A percentile compares a stretch with the other conserved stretches of the same genome.
phyloP scores from a whole-genome alignment of 2,888 invertebrate genomes.

The Campoplex capitator region DNA sequence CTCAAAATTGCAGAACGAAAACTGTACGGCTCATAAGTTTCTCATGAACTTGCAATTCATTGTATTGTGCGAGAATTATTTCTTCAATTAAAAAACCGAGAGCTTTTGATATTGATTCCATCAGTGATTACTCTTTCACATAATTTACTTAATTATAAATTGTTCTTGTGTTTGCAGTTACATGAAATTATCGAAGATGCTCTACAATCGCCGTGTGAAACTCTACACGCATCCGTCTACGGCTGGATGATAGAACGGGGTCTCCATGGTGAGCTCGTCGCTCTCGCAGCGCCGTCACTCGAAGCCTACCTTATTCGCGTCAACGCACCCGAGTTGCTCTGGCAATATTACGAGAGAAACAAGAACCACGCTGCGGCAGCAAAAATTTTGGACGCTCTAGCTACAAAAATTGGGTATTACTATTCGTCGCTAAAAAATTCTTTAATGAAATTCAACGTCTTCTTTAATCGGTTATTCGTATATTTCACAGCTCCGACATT shows the following conservation, averaged over 20 bases:
- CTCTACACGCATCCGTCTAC: conserved; percentile 95
- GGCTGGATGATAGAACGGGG: conserved; percentile 95
- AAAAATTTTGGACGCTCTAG: conserved; percentile 94
- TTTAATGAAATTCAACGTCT: not conserved
- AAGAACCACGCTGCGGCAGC: conserved; percentile 97
- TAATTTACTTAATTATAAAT: not conserved
- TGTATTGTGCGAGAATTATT: too few relatives aligned
- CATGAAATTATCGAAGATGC: conserved; percentile 89
- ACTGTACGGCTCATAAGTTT: too few relatives aligned
- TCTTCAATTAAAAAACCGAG: not conserved
- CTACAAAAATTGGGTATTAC: conserved; percentile 89
- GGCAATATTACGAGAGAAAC: conserved; percentile 98
- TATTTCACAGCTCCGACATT: conserved; percentile 88
- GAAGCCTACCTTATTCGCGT: conserved; percentile 90
- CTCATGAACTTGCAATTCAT: too few relatives aligned
- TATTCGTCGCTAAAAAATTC: not conserved
- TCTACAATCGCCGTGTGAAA: conserved; percentile 91
- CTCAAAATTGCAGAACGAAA: too few relatives aligned
- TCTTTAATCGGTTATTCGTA: conserved; percentile 14
- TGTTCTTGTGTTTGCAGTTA: conserved; percentile 84
- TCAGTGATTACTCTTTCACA: not conserved
- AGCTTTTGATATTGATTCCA: not conserved
- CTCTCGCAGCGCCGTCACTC: conserved; percentile 89
- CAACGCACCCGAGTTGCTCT: conserved; percentile 87
- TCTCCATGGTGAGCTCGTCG: conserved; percentile 89